A percentile compares a stretch with the other conserved stretches of the same genome.
These are phyloP conservation scores for Mesocentrotus franciscanus DNA, from an alignment of 53 echinoderm and acorn worm genomes.

Conservation along the genomic window DNA sequence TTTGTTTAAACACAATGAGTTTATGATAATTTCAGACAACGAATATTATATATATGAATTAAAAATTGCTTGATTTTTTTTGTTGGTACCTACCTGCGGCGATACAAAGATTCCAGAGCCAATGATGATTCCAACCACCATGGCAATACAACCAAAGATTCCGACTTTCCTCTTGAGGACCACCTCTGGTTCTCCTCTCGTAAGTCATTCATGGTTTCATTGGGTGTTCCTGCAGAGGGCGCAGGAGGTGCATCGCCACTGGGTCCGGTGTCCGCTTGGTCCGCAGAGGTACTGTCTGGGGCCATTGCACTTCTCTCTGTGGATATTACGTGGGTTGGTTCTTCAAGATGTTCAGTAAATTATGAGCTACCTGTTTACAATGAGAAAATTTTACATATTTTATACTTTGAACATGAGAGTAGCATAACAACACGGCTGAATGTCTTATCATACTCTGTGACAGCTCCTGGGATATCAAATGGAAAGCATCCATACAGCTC, in stretches of 20 bases:
- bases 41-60: too few relatives aligned
- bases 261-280: background rate
- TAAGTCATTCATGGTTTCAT: slow-evolving; percentile 48
- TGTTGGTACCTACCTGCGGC: slow-evolving; percentile 50
- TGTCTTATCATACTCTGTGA: background rate
- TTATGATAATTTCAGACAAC: too few relatives aligned
- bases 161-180: slow-evolving; percentile 68
- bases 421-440: background rate
- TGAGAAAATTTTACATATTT: background rate
- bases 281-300: slow-evolving; percentile 31
- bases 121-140: slow-evolving; percentile 65
- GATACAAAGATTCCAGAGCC: slow-evolving; percentile 64
- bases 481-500: too few relatives aligned
- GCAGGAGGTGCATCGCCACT: background rate
- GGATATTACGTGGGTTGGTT: background rate
- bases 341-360: background rate
- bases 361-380: background rate
- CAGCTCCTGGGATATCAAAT: too few relatives aligned
- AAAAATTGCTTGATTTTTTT: too few relatives aligned
- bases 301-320: slow-evolving; percentile 13
- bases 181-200: slow-evolving; percentile 22
- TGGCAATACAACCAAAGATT: slow-evolving; percentile 61
- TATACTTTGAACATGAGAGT: too few relatives aligned
- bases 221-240: background rate
- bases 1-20: too few relatives aligned